These are phyloP conservation scores for Trachemys scripta DNA, from an alignment of 2,113 vertebrate genomes.

Conservation along the genomic window DNA sequence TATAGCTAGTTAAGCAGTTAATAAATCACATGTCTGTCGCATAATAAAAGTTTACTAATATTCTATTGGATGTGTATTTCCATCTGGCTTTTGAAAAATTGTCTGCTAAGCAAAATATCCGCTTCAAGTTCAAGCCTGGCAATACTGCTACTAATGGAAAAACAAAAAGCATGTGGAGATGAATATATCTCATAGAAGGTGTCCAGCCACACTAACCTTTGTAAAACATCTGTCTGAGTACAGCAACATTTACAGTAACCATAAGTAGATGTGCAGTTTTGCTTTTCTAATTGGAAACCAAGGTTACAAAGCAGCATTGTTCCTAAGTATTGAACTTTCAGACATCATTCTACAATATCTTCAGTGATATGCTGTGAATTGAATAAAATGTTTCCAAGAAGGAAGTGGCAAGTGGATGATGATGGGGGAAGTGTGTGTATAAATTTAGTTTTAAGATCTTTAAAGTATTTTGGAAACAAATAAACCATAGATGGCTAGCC, in stretches of 20 bases:
- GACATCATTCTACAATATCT: background rate
- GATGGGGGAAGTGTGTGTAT: background rate
- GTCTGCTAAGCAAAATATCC: conserved; percentile 3
- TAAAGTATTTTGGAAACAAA: background rate
- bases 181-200: conserved; percentile 29
- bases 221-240: background rate
- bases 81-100: conserved; percentile 30
- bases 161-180: background rate
- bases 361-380: background rate
- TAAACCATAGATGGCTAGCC: too few species aligned
- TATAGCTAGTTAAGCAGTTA: background rate
- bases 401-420: background rate
- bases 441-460: background rate
- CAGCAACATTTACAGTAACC: background rate
- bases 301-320: too few species aligned
- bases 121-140: conserved; percentile 39
- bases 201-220: background rate
- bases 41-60: conserved; percentile 12
- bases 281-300: background rate
- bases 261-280: background rate
- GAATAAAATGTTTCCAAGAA: background rate
- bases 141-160: background rate
- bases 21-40: background rate
- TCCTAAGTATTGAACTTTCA: background rate
- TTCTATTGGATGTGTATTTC: conserved; percentile 5